phyloP scores from a whole-genome alignment of 2,888 invertebrate species.

The Molanna angustata region DNA sequence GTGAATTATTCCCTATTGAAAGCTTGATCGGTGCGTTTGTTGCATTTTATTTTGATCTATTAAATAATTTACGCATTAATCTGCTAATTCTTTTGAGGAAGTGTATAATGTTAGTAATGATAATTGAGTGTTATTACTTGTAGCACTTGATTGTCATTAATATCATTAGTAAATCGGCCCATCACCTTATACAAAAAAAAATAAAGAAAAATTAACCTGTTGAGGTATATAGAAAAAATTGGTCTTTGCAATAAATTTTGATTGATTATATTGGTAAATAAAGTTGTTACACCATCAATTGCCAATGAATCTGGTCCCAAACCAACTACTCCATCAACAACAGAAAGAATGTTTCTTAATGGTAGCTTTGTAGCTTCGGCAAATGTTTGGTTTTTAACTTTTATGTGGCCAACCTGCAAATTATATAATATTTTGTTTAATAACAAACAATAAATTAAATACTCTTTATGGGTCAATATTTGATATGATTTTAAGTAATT shows the following conservation, averaged over 20 bases:
- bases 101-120: no score
- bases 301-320: slow-evolving; percentile 57
- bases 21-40: no score
- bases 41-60: no score
- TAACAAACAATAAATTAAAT: neutral
- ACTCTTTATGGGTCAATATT: neutral
- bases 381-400: slow-evolving; percentile 63
- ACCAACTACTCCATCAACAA: slow-evolving; percentile 71
- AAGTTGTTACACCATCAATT: slow-evolving; percentile 56
- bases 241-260: slow-evolving; percentile 51
- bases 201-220: slow-evolving; percentile 56
- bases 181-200: no score
- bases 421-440: neutral
- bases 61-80: no score
- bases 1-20: no score
- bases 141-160: no score
- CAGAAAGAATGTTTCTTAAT: slow-evolving; percentile 60
- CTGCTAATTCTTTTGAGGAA: no score
- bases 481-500: no score
- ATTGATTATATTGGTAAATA: slow-evolving; percentile 62
- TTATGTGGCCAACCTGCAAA: slow-evolving; percentile 53
- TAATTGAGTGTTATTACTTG: no score
- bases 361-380: slow-evolving; percentile 68
- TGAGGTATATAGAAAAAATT: slow-evolving; percentile 69
- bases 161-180: no score